These are phyloP conservation scores for Acanthopagrus latus DNA, from an alignment of 2,797 vertebrate species.

Conservation along the genomic window DNA sequence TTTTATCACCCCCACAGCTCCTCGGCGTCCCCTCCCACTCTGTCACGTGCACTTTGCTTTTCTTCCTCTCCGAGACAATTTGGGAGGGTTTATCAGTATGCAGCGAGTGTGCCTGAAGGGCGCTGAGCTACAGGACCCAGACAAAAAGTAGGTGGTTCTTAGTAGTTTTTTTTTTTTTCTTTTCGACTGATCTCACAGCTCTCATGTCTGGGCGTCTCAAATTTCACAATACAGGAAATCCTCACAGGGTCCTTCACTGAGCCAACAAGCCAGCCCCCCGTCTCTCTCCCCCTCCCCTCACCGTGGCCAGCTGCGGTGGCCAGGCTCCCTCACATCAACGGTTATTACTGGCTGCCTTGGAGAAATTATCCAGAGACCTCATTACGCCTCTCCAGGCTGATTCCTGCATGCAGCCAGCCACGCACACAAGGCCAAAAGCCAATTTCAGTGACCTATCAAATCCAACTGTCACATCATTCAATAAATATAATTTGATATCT, in stretches of 20 bases:
- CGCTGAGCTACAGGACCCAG: constrained; percentile 53
- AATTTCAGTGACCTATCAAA: constrained; percentile 64
- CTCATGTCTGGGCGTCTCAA: constrained; percentile 56
- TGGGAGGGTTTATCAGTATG: constrained; percentile 77
- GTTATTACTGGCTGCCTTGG: constrained; percentile 72
- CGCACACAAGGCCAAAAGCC: constrained; percentile 53
- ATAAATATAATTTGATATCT: constrained; percentile 65
- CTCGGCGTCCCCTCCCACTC: constrained; percentile 64
- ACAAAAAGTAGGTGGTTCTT: constrained; percentile 70
- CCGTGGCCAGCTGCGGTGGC: constrained; percentile 66
- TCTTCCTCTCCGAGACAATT: constrained; percentile 56
- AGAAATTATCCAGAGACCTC: constrained; percentile 78
- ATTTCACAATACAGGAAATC: constrained; percentile 78
- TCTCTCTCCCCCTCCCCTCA: constrained; percentile 27
- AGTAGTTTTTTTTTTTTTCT: constrained; percentile 1
- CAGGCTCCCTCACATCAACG: constrained; percentile 65
- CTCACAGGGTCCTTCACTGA: constrained; percentile 58
- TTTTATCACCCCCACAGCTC: constrained; percentile 66
- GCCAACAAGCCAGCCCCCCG: constrained; percentile 40
- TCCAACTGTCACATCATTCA: constrained; percentile 60
- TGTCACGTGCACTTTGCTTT: constrained; percentile 74
- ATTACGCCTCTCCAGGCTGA: constrained; percentile 65
- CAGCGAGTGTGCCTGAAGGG: constrained; percentile 56
- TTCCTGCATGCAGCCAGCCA: constrained; percentile 63
- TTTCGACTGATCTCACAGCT: constrained; percentile 59